Evolutionary conservation across 2,888 invertebrate genomes (phyloP).

Genomic region (Acleris holmiana): DNA sequence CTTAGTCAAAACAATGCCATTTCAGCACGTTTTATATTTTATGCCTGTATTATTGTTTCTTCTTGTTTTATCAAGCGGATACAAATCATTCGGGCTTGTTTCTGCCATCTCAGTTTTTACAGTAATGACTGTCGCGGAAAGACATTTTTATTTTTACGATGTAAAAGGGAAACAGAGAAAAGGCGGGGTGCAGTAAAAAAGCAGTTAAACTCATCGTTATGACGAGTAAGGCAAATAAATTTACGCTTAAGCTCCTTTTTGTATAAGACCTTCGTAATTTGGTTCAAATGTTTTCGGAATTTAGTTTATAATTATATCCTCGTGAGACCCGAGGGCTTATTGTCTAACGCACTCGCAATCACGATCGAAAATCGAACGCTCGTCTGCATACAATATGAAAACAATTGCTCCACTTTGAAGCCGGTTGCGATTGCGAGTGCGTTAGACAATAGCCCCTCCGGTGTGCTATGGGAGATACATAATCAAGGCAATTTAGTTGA

Average conservation of each 20-base stretch:
- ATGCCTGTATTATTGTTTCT: neutral
- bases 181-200: slow-evolving; percentile 37
- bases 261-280: slow-evolving; percentile 30
- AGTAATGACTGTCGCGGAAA: slow-evolving; percentile 32
- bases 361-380: too few species aligned
- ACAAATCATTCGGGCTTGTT: slow-evolving; percentile 13
- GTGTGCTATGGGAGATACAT: too few species aligned
- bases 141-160: slow-evolving; percentile 39
- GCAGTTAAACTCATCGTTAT: slow-evolving; percentile 38
- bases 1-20: too few species aligned
- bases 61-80: neutral
- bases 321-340: too few species aligned
- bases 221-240: slow-evolving; percentile 37
- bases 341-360: too few species aligned
- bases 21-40: neutral
- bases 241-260: slow-evolving; percentile 32
- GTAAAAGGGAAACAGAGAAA: slow-evolving; percentile 38
- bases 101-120: slow-evolving; percentile 29
- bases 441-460: too few species aligned
- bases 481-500: too few species aligned
- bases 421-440: too few species aligned
- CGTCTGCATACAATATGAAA: too few species aligned
- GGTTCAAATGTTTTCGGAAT: slow-evolving; percentile 11
- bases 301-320: too few species aligned
- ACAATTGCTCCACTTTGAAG: too few species aligned